phyloP scores from a whole-genome alignment of 2,113 vertebrate genomes.

The Loxodonta africana region DNA sequence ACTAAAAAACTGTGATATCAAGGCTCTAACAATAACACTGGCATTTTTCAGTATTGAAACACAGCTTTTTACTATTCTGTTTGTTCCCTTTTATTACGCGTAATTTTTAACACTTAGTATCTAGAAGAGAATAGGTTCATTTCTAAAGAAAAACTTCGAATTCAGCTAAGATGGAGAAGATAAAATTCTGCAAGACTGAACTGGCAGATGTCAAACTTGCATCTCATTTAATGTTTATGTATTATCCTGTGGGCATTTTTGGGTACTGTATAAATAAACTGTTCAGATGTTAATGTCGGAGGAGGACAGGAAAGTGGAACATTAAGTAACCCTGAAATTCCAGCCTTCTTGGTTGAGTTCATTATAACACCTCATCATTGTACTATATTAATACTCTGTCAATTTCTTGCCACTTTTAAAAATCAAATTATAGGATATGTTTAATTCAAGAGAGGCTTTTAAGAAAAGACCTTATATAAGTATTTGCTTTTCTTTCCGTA shows the following conservation, averaged over 20 bases:
- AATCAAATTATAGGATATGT: not conserved
- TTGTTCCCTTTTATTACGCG: not conserved
- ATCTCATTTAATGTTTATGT: constrained; percentile 83
- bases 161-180: constrained; percentile 21
- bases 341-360: constrained; percentile 27
- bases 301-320: not conserved
- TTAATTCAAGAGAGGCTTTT: constrained; percentile 13
- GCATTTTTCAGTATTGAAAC: not conserved
- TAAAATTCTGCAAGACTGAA: constrained; percentile 72
- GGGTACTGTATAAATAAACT: constrained; percentile 79
- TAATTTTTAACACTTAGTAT: not conserved
- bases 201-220: constrained; percentile 81
- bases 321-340: constrained; percentile 34
- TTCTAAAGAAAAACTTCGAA: constrained; percentile 43
- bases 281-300: constrained; percentile 67
- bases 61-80: not conserved
- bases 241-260: constrained; percentile 78
- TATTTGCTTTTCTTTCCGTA: not conserved
- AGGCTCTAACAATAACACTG: not conserved
- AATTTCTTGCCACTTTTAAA: not conserved
- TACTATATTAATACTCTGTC: not conserved
- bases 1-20: not conserved
- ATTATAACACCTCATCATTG: not conserved
- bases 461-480: not conserved
- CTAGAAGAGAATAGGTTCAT: constrained; percentile 5